These are phyloP conservation scores for Lasiurus borealis DNA, from an alignment of 2,113 vertebrate genomes.

Conservation along the genomic window DNA sequence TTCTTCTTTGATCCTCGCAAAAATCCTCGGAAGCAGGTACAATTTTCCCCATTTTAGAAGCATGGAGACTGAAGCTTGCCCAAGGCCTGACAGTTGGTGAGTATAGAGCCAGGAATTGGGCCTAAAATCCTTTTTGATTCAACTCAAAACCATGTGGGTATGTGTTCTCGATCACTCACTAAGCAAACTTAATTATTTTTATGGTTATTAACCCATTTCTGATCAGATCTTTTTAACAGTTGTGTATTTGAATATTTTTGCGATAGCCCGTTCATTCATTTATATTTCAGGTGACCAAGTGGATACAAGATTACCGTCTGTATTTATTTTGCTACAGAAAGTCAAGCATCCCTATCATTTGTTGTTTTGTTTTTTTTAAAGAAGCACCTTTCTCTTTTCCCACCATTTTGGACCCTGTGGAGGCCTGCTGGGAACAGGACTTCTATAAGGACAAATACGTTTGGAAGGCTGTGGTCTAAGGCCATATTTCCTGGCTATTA, in stretches of 20 bases:
- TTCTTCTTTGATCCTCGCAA: background rate
- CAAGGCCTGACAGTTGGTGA: background rate
- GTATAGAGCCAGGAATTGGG: background rate
- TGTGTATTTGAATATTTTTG: conserved; percentile 2
- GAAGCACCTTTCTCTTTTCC: background rate
- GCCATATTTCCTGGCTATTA: too few relatives aligned
- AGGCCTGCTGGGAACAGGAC: too few relatives aligned
- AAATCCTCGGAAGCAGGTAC: background rate
- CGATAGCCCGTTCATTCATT: conserved; percentile 4
- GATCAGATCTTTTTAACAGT: background rate
- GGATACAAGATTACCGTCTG: background rate
- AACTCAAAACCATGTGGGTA: background rate
- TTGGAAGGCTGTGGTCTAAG: too few relatives aligned
- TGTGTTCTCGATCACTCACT: background rate
- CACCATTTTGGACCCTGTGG: too few relatives aligned
- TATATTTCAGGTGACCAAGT: background rate
- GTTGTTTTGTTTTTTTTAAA: background rate
- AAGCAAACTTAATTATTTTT: background rate
- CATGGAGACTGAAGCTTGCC: background rate
- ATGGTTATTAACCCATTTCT: background rate
- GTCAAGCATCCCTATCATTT: background rate
- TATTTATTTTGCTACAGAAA: conserved; percentile 37
- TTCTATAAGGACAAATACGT: too few relatives aligned
- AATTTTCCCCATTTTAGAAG: conserved; percentile 16
- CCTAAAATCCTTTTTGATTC: background rate